These are phyloP conservation scores for Muscicapa striata DNA, from an alignment of 2,797 vertebrate species.

Conservation along the genomic window DNA sequence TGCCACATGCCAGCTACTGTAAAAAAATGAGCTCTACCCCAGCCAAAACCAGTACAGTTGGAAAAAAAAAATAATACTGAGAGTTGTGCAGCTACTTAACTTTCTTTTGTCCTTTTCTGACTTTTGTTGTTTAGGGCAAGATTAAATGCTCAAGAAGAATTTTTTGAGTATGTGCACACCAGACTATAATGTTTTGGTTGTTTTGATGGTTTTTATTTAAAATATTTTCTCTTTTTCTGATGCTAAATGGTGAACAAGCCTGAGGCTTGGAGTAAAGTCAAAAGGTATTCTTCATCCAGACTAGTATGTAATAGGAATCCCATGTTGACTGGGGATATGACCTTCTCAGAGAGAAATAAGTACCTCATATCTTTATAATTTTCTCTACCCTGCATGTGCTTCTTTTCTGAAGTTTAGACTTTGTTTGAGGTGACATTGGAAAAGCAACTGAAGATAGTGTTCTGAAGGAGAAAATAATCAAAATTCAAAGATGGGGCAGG, in stretches of 20 bases:
- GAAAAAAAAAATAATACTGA: not conserved
- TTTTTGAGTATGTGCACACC: not conserved
- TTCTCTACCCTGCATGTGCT: not conserved
- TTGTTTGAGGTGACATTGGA: slow-evolving; percentile 1
- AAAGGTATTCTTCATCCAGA: slow-evolving; percentile 6
- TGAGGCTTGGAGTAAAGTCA: slow-evolving; percentile 5
- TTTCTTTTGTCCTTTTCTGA: not conserved
- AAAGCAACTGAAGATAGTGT: not conserved
- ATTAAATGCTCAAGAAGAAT: not conserved
- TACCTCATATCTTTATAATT: not conserved
- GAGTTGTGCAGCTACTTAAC: not conserved
- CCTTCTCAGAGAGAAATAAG: not conserved
- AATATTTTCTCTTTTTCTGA: not conserved
- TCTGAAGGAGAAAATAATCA: not conserved
- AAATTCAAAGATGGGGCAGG: not conserved
- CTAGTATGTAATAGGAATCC: not conserved
- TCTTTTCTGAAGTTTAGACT: not conserved
- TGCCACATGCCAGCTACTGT: not conserved
- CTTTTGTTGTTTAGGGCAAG: not conserved
- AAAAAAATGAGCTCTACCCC: not conserved
- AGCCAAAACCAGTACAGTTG: not conserved
- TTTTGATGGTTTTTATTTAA: not conserved
- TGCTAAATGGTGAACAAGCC: slow-evolving; percentile 12
- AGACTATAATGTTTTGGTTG: not conserved
- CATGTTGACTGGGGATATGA: not conserved